Evolutionary conservation across 2,888 invertebrate species (phyloP).

Genomic region (Lordiphosa andalusiaca): DNA sequence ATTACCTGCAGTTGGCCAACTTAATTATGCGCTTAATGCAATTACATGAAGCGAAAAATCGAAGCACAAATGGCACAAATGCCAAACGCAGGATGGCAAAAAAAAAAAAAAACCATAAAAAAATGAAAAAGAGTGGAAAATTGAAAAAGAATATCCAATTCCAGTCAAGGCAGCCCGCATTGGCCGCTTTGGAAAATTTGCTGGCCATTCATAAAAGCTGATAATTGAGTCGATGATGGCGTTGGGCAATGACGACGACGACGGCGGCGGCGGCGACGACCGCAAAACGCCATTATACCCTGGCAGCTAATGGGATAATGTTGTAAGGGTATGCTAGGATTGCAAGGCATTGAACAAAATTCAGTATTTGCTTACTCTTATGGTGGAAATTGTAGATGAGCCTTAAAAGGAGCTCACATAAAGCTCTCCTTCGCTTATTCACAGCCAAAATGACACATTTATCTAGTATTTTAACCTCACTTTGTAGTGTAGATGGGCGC

Average conservation of each 20-base stretch:
- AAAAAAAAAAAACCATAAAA: too few species aligned
- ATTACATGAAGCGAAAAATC: slow-evolving; percentile 64
- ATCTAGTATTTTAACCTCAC: too few species aligned
- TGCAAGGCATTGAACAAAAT: too few species aligned
- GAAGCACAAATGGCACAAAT: slow-evolving; percentile 63
- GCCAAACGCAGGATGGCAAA: slow-evolving; percentile 25
- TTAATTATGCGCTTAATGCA: slow-evolving; percentile 72
- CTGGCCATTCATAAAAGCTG: slow-evolving; percentile 63
- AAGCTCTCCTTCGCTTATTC: too few species aligned
- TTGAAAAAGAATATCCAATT: slow-evolving; percentile 10
- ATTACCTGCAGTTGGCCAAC: slow-evolving; percentile 67
- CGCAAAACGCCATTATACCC: slow-evolving; percentile 36
- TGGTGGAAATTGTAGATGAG: too few species aligned
- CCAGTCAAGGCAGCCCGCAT: slow-evolving; percentile 34
- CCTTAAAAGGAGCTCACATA: too few species aligned
- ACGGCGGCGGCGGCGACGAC: slow-evolving; percentile 32
- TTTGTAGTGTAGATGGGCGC: too few species aligned
- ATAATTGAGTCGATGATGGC: slow-evolving; percentile 60
- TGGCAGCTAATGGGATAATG: not conserved
- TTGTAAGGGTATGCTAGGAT: not conserved
- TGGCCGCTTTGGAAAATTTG: slow-evolving; percentile 54
- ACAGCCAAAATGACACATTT: too few species aligned
- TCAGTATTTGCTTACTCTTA: too few species aligned
- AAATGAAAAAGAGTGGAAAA: slow-evolving; percentile 13
- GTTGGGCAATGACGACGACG: slow-evolving; percentile 6